Base-by-base conservation (phyloP, 2,797 vertebrate genomes). In the Parauchenoglanis punctatus region DNA sequence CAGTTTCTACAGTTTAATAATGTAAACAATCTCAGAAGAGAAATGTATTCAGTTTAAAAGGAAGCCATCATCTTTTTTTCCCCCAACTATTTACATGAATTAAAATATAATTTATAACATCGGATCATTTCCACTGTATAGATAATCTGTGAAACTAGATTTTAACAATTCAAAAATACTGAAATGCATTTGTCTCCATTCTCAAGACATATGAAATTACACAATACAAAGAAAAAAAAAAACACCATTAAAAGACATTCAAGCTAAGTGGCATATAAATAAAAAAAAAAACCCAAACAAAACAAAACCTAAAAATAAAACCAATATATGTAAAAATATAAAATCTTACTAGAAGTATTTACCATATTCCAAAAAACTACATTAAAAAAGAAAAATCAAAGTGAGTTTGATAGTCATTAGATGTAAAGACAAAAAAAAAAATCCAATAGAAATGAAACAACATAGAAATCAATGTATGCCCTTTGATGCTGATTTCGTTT, bases 51-150 rank as follows among this genome's bases (percentile, higher is more conserved):
- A 97, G 97, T 97, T 96, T 95, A 97, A 98, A 99, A 99, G 94
- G 97, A 99, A 99, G 97, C 97, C 97, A 96, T 93, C 91, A 92
- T 96, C 97, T 94, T 94, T 94, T 93, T 95, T 97, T 97, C 25
- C 20, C 96, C 20, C 96, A 98, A 98, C 96, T 98, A 98, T 99
- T 97, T 99, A 99, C 97, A 99, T 95, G 97, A 98, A 96, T 98
- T 99, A 99, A 99, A 99, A 99, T 99, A 99, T 98, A 98, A 98
- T 97, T 99, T 99, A 98, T 98, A 98, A 97, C 97, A 99, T 97
- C 89, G 96, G 96, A 97, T 97, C 97, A 97, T 97, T 94, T 97
- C 95, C 97, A 97, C 96, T 95, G 96, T 97, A 94, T 97, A 97
- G 96, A 96, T 97, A 97, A 97, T 97, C 98, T 99, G 99, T 95